These are phyloP conservation scores for Origma solitaria DNA, from an alignment of 2,113 vertebrate species.

Conservation along the genomic window DNA sequence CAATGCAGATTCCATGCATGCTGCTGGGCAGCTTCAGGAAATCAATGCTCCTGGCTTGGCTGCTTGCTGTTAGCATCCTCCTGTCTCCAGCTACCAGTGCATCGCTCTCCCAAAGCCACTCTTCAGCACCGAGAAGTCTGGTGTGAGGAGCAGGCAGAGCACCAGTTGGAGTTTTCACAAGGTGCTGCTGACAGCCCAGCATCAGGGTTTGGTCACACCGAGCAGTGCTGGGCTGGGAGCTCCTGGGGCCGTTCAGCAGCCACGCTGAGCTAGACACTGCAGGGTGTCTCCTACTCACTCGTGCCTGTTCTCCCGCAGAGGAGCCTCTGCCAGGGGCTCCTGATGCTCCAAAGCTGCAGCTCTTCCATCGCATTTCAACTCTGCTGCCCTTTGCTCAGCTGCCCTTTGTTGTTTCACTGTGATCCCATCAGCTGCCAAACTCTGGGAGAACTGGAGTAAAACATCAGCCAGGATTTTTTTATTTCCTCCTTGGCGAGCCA, in stretches of 20 bases:
- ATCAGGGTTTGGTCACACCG: rapidly evolving
- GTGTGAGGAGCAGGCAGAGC: background rate
- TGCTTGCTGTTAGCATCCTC: background rate
- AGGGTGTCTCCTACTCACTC: rapidly evolving
- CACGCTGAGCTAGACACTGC: rapidly evolving
- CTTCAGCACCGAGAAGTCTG: rapidly evolving
- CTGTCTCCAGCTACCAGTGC: background rate
- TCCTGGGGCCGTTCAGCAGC: background rate
- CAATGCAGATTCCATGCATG: background rate
- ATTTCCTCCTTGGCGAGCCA: background rate
- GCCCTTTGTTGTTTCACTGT: background rate
- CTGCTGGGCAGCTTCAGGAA: background rate
- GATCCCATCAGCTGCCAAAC: background rate
- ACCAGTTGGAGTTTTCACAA: rapidly evolving
- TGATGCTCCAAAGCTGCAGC: background rate
- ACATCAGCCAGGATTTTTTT: background rate
- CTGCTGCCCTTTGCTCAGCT: background rate
- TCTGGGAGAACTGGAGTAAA: background rate
- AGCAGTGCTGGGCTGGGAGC: background rate
- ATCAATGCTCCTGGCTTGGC: background rate
- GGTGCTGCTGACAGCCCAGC: background rate
- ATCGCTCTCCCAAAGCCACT: rapidly evolving
- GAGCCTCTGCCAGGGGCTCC: background rate
- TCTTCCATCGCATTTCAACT: background rate
- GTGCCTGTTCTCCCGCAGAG: rapidly evolving